Conservation (phyloP, 1,140 invertebrate genomes). For the Aleiodes sp. region DNA sequence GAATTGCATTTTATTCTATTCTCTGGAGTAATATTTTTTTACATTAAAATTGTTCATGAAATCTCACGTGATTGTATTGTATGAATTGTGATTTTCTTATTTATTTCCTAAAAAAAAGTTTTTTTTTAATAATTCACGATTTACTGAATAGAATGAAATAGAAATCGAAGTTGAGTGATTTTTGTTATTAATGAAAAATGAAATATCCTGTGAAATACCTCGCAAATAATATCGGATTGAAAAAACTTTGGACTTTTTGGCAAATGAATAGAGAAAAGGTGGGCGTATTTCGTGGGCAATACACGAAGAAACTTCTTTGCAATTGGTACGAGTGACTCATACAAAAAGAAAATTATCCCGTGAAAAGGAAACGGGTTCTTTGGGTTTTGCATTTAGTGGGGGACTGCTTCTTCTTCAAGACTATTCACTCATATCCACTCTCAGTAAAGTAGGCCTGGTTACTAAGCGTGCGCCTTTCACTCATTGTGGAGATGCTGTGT, state of each 20-base stretch:
- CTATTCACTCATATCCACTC: neutral
- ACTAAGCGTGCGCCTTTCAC: slow-evolving; percentile 20
- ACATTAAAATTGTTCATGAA: no score
- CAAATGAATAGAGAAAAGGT: neutral
- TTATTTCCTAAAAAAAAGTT: no score
- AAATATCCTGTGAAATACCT: neutral
- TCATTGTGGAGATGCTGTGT: neutral
- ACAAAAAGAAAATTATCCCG: neutral
- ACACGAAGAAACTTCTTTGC: neutral
- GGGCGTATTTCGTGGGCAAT: slow-evolving; percentile 1
- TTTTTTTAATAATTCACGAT: no score
- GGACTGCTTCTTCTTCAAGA: no score
- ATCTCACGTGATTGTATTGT: no score
- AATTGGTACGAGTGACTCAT: neutral
- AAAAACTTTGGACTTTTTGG: no score
- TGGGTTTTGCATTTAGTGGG: neutral
- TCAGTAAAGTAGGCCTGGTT: neutral
- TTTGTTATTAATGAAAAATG: no score
- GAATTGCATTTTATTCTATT: neutral
- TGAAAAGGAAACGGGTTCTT: slow-evolving; percentile 3
- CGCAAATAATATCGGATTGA: no score
- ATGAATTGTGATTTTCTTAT: no score
- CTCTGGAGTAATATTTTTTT: no score
- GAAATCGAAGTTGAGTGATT: no score
- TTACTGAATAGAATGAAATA: no score